Evolutionary conservation across 2,797 vertebrate species (phyloP).

Genomic region (Dermochelys coriacea): DNA sequence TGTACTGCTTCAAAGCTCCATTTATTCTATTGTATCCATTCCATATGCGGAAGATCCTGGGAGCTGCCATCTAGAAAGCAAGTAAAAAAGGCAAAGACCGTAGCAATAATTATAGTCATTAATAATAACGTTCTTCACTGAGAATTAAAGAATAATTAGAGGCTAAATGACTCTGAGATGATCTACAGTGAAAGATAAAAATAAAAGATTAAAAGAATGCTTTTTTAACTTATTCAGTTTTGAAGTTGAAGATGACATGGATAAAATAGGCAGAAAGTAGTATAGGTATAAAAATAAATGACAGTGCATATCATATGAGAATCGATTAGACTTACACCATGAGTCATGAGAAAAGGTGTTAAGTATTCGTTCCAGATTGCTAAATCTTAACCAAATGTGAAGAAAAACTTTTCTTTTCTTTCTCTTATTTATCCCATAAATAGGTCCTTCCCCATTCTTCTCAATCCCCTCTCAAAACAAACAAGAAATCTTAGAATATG

Average conservation of each 20-base stretch:
- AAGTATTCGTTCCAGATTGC: not conserved
- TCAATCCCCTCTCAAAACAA: not conserved
- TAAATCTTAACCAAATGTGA: not conserved
- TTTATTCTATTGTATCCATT: conserved; percentile 17
- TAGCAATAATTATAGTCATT: conserved; percentile 20
- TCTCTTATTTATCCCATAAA: not conserved
- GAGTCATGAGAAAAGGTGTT: conserved; percentile 3
- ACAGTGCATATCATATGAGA: not conserved
- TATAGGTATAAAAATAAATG: conserved; percentile 5
- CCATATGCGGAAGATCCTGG: not conserved
- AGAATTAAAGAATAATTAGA: conserved; percentile 44
- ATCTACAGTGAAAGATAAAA: conserved; percentile 10
- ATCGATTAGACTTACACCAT: not conserved
- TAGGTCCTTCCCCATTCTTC: not conserved
- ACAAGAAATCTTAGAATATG: not conserved
- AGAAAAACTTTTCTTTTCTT: not conserved
- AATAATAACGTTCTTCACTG: conserved; percentile 24
- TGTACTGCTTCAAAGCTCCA: conserved; percentile 13
- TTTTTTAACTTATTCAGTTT: not conserved
- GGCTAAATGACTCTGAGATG: conserved; percentile 9
- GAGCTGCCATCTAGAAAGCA: conserved; percentile 1
- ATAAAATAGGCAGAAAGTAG: not conserved
- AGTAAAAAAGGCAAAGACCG: not conserved
- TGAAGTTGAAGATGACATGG: not conserved
- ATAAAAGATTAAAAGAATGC: not conserved